phyloP scores from a whole-genome alignment of 1,140 invertebrate genomes.

The Carcinoscorpius rotundicauda region DNA sequence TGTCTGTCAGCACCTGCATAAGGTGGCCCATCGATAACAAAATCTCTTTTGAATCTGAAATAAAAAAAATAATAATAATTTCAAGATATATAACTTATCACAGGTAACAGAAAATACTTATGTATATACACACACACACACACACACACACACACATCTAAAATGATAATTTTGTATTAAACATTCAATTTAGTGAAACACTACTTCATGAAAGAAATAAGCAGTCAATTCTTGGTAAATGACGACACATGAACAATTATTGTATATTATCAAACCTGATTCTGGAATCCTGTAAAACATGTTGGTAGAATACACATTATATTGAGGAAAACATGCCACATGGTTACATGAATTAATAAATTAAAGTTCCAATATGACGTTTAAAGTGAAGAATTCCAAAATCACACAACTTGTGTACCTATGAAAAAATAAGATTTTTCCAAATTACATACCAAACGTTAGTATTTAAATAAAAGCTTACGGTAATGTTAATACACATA shows the following conservation, averaged over 20 bases:
- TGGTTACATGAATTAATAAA: too few species aligned
- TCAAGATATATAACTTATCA: background rate
- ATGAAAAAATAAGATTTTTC: too few species aligned
- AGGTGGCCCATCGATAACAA: conserved; percentile 61
- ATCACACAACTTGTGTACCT: too few species aligned
- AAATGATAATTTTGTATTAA: conserved; percentile 1
- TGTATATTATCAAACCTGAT: too few species aligned
- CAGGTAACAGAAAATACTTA: background rate
- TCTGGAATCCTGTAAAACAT: too few species aligned
- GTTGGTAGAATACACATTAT: too few species aligned
- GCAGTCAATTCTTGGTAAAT: background rate
- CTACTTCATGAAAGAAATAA: background rate
- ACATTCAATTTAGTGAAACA: background rate
- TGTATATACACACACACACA: background rate
- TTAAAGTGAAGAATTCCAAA: too few species aligned
- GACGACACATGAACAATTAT: too few species aligned
- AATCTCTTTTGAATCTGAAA: conserved; percentile 52
- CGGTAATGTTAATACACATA: background rate
- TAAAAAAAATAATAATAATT: conserved; percentile 5
- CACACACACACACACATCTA: background rate
- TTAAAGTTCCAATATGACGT: too few species aligned
- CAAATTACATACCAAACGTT: too few species aligned
- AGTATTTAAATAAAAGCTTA: too few species aligned
- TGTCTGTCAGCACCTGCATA: conserved; percentile 83
- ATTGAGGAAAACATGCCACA: too few species aligned